phyloP scores from a whole-genome alignment of 1,140 invertebrate species.

The Apis mellifera region DNA sequence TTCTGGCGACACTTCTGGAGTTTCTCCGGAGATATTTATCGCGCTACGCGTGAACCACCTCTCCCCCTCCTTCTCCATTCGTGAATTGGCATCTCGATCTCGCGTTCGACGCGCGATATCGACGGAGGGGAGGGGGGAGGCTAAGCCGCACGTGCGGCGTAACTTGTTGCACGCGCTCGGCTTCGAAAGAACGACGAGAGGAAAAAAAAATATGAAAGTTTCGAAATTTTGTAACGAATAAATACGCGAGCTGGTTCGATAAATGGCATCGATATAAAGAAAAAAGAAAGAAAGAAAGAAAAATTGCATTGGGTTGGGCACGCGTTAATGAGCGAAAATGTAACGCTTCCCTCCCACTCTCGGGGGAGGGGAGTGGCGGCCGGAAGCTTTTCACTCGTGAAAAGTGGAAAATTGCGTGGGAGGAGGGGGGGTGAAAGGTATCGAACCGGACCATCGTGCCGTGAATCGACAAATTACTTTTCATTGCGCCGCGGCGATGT shows the following conservation, averaged over 20 bases:
- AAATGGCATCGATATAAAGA: constrained; percentile 34
- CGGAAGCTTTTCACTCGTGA: constrained; percentile 59
- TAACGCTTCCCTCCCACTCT: neutral
- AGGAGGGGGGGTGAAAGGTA: constrained; percentile 22
- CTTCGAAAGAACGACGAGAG: neutral
- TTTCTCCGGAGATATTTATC: constrained; percentile 76
- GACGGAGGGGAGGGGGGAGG: no score
- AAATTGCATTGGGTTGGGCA: neutral
- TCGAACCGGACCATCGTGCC: constrained; percentile 67
- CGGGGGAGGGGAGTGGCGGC: neutral
- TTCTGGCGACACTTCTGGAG: constrained; percentile 78
- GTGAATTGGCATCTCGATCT: no score
- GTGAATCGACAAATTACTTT: constrained; percentile 70
- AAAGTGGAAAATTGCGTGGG: constrained; percentile 61
- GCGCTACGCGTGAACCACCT: no score
- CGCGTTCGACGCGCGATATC: no score
- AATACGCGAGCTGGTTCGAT: no score
- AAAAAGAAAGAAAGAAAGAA: no score
- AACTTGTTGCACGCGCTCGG: constrained; percentile 12
- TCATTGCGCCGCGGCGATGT: constrained; percentile 67
- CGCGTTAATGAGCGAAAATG: constrained; percentile 52
- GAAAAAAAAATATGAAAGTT: neutral
- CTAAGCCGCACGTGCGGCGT: neutral
- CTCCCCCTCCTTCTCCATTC: no score
- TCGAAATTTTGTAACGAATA: no score